Evolutionary conservation across 2,888 invertebrate genomes (phyloP).

Genomic region (Odontocerum albicorne): DNA sequence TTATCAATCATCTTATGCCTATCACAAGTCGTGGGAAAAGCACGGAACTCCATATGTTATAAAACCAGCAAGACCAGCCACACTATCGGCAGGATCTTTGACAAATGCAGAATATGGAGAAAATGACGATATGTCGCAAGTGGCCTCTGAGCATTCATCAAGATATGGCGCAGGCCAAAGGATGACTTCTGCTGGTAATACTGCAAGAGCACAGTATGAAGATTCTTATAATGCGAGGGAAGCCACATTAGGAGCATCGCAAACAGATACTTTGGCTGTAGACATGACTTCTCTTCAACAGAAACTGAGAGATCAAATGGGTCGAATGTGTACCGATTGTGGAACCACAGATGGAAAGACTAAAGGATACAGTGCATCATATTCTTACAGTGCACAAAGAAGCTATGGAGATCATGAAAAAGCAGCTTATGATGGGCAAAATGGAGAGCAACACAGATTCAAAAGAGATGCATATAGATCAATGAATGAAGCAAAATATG

Average conservation of each 20-base stretch:
- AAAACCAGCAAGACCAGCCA: conserved; percentile 41
- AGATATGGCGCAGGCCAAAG: conserved; percentile 8
- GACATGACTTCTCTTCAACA: conserved; percentile 25
- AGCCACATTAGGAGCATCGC: conserved; percentile 1
- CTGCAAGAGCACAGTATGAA: conserved; percentile 1
- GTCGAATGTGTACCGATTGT: conserved; percentile 13
- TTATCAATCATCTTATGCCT: conserved; percentile 55
- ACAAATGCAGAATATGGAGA: background rate
- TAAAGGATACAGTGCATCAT: conserved; percentile 33
- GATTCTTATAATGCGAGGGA: background rate
- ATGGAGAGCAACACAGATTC: conserved; percentile 15
- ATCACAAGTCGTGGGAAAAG: conserved; percentile 57
- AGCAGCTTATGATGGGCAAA: background rate
- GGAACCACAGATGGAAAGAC: conserved; percentile 21
- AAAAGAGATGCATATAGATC: conserved; percentile 24
- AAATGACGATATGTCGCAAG: background rate
- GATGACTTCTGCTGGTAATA: background rate
- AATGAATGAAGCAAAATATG: conserved; percentile 6
- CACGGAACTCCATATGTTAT: conserved; percentile 56
- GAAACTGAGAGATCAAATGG: conserved; percentile 27
- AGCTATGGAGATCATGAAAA: conserved; percentile 27
- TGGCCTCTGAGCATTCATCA: background rate
- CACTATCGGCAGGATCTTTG: background rate
- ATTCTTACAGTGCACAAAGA: conserved; percentile 34
- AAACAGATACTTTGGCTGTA: conserved; percentile 9